Conservation (phyloP, 2,888 invertebrate species). For the Oasisia sp. region DNA sequence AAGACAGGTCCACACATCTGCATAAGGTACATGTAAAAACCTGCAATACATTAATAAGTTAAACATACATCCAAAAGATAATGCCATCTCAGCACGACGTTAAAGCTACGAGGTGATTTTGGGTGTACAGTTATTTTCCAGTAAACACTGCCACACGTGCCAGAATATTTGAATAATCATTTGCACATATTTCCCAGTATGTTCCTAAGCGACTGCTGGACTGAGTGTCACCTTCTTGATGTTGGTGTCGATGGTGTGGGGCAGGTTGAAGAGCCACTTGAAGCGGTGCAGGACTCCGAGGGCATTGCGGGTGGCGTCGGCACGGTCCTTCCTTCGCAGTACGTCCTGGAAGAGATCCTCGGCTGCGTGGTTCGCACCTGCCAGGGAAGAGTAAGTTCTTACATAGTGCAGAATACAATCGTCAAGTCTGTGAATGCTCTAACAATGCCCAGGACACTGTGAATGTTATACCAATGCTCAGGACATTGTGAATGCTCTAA, state of each 20-base stretch:
- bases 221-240: conserved; percentile 75
- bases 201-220: not conserved
- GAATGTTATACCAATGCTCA: too few relatives aligned
- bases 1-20: not conserved
- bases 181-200: not conserved
- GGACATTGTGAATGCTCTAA: not conserved
- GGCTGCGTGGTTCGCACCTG: conserved; percentile 90
- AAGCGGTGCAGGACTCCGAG: conserved; percentile 91
- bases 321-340: conserved; percentile 88
- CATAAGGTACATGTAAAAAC: too few relatives aligned
- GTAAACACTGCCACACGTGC: too few relatives aligned
- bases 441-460: not conserved
- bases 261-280: conserved; percentile 94
- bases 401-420: not conserved
- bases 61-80: too few relatives aligned
- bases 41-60: too few relatives aligned
- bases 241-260: conserved; percentile 91
- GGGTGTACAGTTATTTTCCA: too few relatives aligned
- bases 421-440: not conserved
- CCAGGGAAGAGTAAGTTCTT: conserved; percentile 32
- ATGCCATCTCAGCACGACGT: too few relatives aligned
- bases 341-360: conserved; percentile 93
- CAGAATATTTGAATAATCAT: too few relatives aligned
- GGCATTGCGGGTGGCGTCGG: conserved; percentile 95
- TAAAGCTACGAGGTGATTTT: too few relatives aligned